These are phyloP conservation scores for Drosophila prosaltans DNA, from an alignment of 1,140 invertebrate genomes.

Conservation along the genomic window DNA sequence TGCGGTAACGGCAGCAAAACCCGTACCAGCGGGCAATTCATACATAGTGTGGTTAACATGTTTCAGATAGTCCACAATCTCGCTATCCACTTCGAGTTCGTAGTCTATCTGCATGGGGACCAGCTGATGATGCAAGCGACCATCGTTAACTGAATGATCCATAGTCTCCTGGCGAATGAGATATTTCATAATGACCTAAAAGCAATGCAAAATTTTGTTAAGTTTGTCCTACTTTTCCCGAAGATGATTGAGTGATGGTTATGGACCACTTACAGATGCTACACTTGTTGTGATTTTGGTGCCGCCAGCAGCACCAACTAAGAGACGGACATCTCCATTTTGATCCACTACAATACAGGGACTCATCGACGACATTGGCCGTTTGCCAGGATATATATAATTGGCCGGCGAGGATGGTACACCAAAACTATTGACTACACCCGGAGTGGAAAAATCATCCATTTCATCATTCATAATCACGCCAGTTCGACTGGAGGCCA, in stretches of 20 bases:
- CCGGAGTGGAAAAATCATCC: conserved; percentile 97
- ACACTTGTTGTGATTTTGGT: conserved; percentile 95
- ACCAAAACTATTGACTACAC: conserved; percentile 90
- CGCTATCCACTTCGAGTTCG: conserved; percentile 57
- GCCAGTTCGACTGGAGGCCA: conserved; percentile 91
- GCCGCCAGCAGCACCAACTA: conserved; percentile 96
- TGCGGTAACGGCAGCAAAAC: conserved; percentile 84
- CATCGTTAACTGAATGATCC: conserved; percentile 91
- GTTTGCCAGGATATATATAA: conserved; percentile 92
- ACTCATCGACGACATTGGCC: conserved; percentile 97
- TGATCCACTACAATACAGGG: conserved; percentile 92
- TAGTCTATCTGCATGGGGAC: conserved; percentile 90
- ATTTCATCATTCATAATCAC: conserved; percentile 97
- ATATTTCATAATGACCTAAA: conserved; percentile 87
- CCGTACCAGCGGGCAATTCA: conserved; percentile 72
- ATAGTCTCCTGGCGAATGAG: conserved; percentile 90
- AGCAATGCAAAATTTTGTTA: not conserved
- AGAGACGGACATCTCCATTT: conserved; percentile 90
- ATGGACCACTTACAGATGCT: conserved; percentile 68
- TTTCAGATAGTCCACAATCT: conserved; percentile 62
- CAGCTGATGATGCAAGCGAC: conserved; percentile 96
- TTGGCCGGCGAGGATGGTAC: conserved; percentile 92
- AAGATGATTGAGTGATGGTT: too few relatives aligned
- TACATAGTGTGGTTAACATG: conserved; percentile 82
- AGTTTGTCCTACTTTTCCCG: not conserved